Conservation (phyloP, 2,888 invertebrate species). For the Lypha dubia region DNA sequence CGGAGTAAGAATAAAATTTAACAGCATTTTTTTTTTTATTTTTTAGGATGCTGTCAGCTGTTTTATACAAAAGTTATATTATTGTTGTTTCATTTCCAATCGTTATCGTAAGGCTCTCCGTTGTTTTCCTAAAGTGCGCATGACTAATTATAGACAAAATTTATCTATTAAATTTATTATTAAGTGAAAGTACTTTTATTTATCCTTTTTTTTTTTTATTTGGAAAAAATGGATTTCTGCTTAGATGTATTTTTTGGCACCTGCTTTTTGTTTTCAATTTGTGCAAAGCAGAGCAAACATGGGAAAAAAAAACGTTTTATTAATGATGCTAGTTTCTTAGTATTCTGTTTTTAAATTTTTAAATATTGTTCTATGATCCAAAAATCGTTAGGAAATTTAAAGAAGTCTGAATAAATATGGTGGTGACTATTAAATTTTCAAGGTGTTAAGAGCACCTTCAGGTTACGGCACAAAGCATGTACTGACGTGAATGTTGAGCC, state of each 20-base stretch:
- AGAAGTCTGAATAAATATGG: too few relatives aligned
- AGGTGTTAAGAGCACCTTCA: too few relatives aligned
- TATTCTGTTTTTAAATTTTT: too few relatives aligned
- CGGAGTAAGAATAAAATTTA: slow-evolving; percentile 60
- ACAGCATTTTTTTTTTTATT: not conserved
- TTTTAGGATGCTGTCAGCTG: slow-evolving; percentile 54
- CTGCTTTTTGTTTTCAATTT: too few relatives aligned
- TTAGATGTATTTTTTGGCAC: not conserved
- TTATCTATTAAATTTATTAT: not conserved
- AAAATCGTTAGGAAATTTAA: too few relatives aligned
- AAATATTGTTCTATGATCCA: too few relatives aligned
- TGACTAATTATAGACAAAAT: not conserved
- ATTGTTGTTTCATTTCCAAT: slow-evolving; percentile 26
- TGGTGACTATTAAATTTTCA: too few relatives aligned
- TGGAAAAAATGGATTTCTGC: not conserved
- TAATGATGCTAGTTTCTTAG: too few relatives aligned
- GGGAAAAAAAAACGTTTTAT: too few relatives aligned
- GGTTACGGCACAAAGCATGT: too few relatives aligned
- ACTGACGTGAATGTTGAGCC: too few relatives aligned
- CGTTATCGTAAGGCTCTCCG: not conserved
- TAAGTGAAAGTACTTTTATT: slow-evolving; percentile 40
- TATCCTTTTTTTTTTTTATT: not conserved
- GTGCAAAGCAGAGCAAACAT: too few relatives aligned
- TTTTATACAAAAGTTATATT: not conserved
- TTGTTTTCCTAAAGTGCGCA: slow-evolving; percentile 24